phyloP scores from a whole-genome alignment of 1,140 invertebrate species.

The Chrysomallon squamiferum region DNA sequence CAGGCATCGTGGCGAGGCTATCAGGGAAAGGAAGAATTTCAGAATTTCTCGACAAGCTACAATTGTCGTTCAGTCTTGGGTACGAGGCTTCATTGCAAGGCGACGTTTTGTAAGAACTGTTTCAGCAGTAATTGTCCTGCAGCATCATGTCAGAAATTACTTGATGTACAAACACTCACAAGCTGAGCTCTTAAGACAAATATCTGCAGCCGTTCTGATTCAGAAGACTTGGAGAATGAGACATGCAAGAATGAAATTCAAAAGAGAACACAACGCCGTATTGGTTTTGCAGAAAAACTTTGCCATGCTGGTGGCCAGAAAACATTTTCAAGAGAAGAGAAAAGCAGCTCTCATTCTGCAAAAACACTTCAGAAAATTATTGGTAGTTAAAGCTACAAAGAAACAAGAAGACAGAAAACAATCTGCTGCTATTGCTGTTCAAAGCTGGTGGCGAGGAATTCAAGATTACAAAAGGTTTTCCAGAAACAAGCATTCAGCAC shows the following conservation, averaged over 20 bases:
- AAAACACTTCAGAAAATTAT: not conserved
- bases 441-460: conserved; percentile 20
- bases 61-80: conserved; percentile 33
- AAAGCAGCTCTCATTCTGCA: conserved; percentile 4
- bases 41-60: conserved; percentile 17
- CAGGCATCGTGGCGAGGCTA: conserved; percentile 31
- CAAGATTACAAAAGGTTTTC: conserved; percentile 9
- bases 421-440: conserved; percentile 2
- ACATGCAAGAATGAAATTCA: not conserved
- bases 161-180: not conserved
- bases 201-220: conserved; percentile 12
- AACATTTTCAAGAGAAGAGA: not conserved
- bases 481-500: conserved; percentile 9
- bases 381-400: not conserved
- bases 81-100: conserved; percentile 17
- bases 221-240: conserved; percentile 18
- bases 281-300: conserved; percentile 7
- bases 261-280: conserved; percentile 1
- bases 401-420: not conserved
- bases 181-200: not conserved
- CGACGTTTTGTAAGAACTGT: conserved; percentile 12
- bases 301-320: not conserved
- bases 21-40: conserved; percentile 8
- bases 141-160: conserved; percentile 4
- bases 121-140: conserved; percentile 24